Evolutionary conservation across 2,888 invertebrate species (phyloP), one percentile per base, ranked within the genome.

Genomic region (Leptinotarsa juncta): DNA sequence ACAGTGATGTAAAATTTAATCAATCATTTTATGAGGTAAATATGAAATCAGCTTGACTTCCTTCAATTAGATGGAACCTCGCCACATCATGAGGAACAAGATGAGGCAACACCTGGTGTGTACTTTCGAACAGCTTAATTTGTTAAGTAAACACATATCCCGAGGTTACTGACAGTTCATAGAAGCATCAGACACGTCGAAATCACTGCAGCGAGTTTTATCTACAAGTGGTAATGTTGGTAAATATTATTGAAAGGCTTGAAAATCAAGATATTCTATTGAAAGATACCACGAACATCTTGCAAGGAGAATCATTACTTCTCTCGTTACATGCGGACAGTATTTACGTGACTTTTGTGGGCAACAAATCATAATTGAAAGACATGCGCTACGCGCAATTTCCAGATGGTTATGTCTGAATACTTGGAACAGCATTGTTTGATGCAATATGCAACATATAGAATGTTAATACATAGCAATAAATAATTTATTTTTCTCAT

Each of bases 91-190:
- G 23, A 67, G 55, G 77, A 72, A 73, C 48, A 66, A 42, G 60
- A 68, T 20, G 65, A 72, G 55, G 70, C 72, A 80, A 78, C 80
- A 80, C 80, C 79, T 77, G 78, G 71, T 74, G 69, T 70, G 55
- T 53, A 62, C 68, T 53, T 72, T 66, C 67, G 72, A 77, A 79
- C 77, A 76, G 76, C 78, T 79, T 79, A 78, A 78, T 79, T 79
- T 79, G 76, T 78, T 77, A 74, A 76, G 72, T 79, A 79, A 79
- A 79, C 76, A 78, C 71, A 57, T 67, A 70, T 74, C 76, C 73
- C 53, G 77, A 77, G 79, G 79, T 79, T 79, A 79, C 78, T 79
- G 79, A 79, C 79, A 79, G 79, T 79, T 79, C 79, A 79, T 73
- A 74, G 68, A 71, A 72, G 65, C 73, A 72, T 67, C 75, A 74